Percentiles rank a stretch among this genome's conserved stretches.
Evolutionary conservation across 1,140 invertebrate species (phyloP).

Genomic region (Drosophila equinoxialis): DNA sequence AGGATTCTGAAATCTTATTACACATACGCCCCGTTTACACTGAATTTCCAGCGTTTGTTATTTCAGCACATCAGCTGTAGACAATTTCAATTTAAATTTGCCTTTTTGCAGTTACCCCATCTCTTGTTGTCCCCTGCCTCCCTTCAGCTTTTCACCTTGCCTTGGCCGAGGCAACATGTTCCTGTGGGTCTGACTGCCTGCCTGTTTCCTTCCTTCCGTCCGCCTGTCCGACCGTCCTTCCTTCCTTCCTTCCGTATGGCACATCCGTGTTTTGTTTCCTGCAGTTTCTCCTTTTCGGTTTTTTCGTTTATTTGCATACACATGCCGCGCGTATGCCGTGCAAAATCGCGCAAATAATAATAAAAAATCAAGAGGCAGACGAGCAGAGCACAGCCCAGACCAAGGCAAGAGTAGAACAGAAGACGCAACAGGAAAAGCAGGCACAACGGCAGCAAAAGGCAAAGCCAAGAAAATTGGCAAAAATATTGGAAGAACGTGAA

Average conservation of each 20-base stretch:
- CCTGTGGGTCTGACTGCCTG: slow-evolving; percentile 67
- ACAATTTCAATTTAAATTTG: slow-evolving; percentile 81
- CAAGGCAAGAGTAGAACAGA: slow-evolving; percentile 16
- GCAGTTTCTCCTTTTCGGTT: slow-evolving; percentile 66
- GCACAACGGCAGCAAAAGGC: slow-evolving; percentile 2
- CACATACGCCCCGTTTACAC: slow-evolving; percentile 62
- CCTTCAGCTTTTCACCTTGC: slow-evolving; percentile 4
- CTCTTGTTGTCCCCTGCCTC: slow-evolving; percentile 15
- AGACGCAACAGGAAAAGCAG: slow-evolving; percentile 3
- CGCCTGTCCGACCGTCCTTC: slow-evolving; percentile 39
- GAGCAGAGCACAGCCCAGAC: not conserved
- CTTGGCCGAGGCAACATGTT: slow-evolving; percentile 52
- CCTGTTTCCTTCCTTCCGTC: slow-evolving; percentile 62
- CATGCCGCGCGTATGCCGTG: slow-evolving; percentile 57
- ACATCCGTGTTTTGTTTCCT: slow-evolving; percentile 81
- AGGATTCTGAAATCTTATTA: slow-evolving; percentile 36
- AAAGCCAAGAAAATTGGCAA: slow-evolving; percentile 71
- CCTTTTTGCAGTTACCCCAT: slow-evolving; percentile 57
- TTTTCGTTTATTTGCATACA: slow-evolving; percentile 82
- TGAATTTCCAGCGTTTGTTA: slow-evolving; percentile 60
- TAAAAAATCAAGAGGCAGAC: slow-evolving; percentile 63
- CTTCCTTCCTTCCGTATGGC: slow-evolving; percentile 62
- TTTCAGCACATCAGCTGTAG: slow-evolving; percentile 73
- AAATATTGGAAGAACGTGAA: slow-evolving; percentile 69
- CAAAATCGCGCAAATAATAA: slow-evolving; percentile 81